These are phyloP conservation scores for Planiliza haematocheilus DNA, from an alignment of 2,113 vertebrate species.

Conservation along the genomic window DNA sequence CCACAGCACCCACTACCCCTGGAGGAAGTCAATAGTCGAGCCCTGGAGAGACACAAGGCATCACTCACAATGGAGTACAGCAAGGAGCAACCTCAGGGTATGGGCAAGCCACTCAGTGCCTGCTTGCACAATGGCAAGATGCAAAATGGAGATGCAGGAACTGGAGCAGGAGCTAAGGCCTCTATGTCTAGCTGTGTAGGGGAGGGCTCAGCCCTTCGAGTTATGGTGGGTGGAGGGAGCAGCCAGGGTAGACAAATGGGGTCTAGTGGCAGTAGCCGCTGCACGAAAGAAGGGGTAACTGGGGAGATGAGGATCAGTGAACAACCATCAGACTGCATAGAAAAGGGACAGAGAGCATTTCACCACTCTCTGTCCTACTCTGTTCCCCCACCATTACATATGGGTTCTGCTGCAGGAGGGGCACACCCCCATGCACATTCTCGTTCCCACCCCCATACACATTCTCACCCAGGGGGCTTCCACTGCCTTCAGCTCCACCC, in stretches of 20 bases:
- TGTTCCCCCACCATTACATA: conserved; percentile 86
- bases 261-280: conserved; percentile 77
- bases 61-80: conserved; percentile 87
- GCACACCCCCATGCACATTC: conserved; percentile 86
- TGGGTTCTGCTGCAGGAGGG: conserved; percentile 85
- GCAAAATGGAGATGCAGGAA: conserved; percentile 86
- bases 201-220: conserved; percentile 79
- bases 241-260: conserved; percentile 77
- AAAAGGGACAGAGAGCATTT: conserved; percentile 89
- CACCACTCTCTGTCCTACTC: conserved; percentile 92
- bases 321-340: conserved; percentile 90
- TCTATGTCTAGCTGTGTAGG: conserved; percentile 88
- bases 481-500: conserved; percentile 93
- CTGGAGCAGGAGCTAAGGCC: conserved; percentile 72
- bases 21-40: conserved; percentile 84
- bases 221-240: conserved; percentile 79
- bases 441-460: conserved; percentile 81
- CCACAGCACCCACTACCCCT: conserved; percentile 73
- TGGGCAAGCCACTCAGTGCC: conserved; percentile 89
- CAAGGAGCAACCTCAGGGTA: conserved; percentile 84
- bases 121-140: conserved; percentile 93
- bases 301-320: conserved; percentile 88
- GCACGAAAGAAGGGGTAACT: conserved; percentile 84
- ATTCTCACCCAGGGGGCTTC: conserved; percentile 86
- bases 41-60: conserved; percentile 89